These are phyloP conservation scores for Tursiops truncatus DNA, from an alignment of 2,113 vertebrate genomes.

Conservation along the genomic window DNA sequence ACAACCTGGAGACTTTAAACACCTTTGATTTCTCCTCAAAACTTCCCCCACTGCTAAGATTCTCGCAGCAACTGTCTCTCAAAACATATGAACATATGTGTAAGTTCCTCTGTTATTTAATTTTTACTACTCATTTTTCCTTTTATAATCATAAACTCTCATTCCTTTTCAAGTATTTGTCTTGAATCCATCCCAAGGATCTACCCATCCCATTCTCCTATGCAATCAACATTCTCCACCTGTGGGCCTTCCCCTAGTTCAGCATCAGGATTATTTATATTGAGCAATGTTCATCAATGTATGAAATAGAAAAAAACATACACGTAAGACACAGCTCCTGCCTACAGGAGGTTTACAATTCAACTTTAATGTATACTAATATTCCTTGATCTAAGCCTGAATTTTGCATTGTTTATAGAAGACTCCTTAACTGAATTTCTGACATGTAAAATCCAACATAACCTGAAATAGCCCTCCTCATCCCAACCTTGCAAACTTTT, in stretches of 20 bases:
- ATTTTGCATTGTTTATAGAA: background rate
- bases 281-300: background rate
- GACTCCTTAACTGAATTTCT: background rate
- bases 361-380: background rate
- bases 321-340: background rate
- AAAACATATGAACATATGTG: background rate
- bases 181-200: background rate
- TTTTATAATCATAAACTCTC: constrained; percentile 24
- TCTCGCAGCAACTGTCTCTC: background rate
- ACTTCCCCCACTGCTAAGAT: background rate
- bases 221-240: constrained; percentile 39
- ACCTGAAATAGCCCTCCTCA: background rate
- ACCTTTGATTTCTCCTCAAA: background rate
- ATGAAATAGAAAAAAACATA: background rate
- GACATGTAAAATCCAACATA: constrained; percentile 17
- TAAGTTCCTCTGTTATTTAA: background rate
- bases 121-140: constrained; percentile 30
- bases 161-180: background rate
- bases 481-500: background rate
- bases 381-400: constrained; percentile 7
- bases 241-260: background rate
- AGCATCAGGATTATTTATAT: background rate
- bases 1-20: background rate
- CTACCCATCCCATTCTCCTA: background rate
- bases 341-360: background rate